Base-by-base conservation (phyloP, 2,113 vertebrate genomes). In the Sylvietta virens region DNA sequence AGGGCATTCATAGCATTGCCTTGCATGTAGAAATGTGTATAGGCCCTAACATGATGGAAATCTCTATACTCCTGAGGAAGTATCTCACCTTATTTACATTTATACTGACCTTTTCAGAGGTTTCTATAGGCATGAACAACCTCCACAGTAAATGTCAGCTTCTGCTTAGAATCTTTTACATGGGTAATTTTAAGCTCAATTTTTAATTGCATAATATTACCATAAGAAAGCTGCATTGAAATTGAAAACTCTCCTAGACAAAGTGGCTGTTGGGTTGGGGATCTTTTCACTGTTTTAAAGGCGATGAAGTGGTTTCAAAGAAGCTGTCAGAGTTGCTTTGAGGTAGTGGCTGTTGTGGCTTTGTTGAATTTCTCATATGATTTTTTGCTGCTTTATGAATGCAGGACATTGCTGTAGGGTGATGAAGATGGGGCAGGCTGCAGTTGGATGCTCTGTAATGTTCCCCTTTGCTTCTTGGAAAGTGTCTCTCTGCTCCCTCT, bases 191-290 rank as follows among this genome's bases (percentile, higher is more conserved):
- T 78, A 92, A 94, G 22, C 56, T 84, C 39, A 51, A 1, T 51
- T 94, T 94, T 91, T 95, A 90, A 93, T 91, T 94, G 88, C 31
- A 19, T 61, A 33, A 40, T 79, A 81, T 76, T 91, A 80, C 62
- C 53, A 53, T 79, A 62, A 86, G 76, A 88, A 96, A 83, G 72
- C 71, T 73, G 64, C 60, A 44, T 8, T 81, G 72, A 78, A 62
- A 51, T 16, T 39, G 47, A 83, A 96, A 81, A 64, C 67, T 66
- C 9, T 40, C 60, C 47, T 66, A n/a, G 64, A 86, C 40, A 73
- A 53, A 83, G 58, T 40, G 21, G 67, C 69, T 48, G 0, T 69
- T 77, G 58, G 54, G 37, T 37, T 53, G 47, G 62, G 35, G 72
- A n/a, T 33, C 88, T 74, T 88, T 64, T 69, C 10, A 6, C n/a